Evolutionary conservation across 1,140 invertebrate species (phyloP), one percentile per base, ranked within the genome.

Genomic region (Camponotus vicinus): DNA sequence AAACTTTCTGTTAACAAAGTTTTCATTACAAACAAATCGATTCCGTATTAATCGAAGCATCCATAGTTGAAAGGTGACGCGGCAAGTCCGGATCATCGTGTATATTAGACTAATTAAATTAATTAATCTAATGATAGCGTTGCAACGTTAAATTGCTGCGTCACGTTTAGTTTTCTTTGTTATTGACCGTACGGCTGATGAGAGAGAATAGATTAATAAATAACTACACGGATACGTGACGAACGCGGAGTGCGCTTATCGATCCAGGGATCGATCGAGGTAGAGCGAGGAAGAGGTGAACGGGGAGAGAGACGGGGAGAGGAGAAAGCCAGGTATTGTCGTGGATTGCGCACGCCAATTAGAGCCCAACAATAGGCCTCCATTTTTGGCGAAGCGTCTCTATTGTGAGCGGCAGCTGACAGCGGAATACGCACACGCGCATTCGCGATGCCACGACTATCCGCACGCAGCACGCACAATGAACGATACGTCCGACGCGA

Each of bases 401-500:
- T 86, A 89, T 89, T 89, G 88, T 89, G 86, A 78, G 55, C 80
- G 85, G 75, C 88, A 89, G 88, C 88, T 89, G 88, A 89, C 88
- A 89, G 71, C 55, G 80, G 79, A 40, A 61, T 83, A 83, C 69
- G 79, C 69, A 75, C 67, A 61, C 69, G 69, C 42, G 69, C 42
- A 75, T 75, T 45, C 69, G 79, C 79, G 69, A 83, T 73, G 67
- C 67, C 66, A 73, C 27, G 79, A 59, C 67, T 67, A 73, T 83
- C 69, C 79, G 69, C 55, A 40, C 78, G 79, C 67, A 42, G 64
- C 86, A 89, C 88, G 64, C 79, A 89, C 88, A 89, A 89, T 89
- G 66, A 77, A 42, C 86, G 69, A 89, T 87, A 86, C 45, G 75
- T 57, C 40, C 77, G 85, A 61, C 75, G 45, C 63, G 66, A 88